Evolutionary conservation across 2,888 invertebrate species (phyloP), one percentile per base, ranked within the genome.

Genomic region (Ophion slaviceki): DNA sequence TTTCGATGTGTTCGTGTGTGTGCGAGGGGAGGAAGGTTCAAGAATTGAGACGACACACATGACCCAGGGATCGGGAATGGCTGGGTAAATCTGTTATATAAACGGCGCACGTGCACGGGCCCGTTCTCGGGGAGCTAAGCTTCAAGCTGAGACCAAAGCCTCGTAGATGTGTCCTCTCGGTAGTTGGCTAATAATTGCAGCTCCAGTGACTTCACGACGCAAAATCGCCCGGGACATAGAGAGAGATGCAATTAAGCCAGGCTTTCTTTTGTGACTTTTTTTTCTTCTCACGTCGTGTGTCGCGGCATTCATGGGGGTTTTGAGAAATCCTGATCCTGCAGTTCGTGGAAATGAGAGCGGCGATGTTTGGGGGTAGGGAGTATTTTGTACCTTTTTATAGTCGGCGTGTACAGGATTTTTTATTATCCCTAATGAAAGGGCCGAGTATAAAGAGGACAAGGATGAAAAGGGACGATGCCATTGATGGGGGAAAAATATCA

Each of bases 31-130:
- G 75, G n/a, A 36, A 61, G 75, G 75, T 61, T 68, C 68, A 61
- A 67, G 74, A 81, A 81, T 74, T 57, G 82, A 82, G 77, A 68
- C 45, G 71, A 67, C 14, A 28, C 47, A 57, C 76, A 76, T 57
- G 68, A 57, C 70, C 36, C 47, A 45, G 45, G 71, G 70, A 68
- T 70, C 68, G 45, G 62, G 47, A 53, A 45, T 59, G 36, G 80
- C 71, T 57, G 24, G 36, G 32, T 40, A 64, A 47, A 40, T 71
- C 64, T 75, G 36, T 32, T 53, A 53, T 79, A 28, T 24, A 74
- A 67, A 45, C 67, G 14, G 64, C 64, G 75, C 71, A 78, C 82
- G 71, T 82, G 70, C 78, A 70, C 20, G 53, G 24, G 45, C 62
- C 47, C 61, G 59, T 64, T 47, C 20, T 71, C 45, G 57, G 53